Conservation (phyloP, 2,797 vertebrate genomes). For the Nyctibius grandis region DNA sequence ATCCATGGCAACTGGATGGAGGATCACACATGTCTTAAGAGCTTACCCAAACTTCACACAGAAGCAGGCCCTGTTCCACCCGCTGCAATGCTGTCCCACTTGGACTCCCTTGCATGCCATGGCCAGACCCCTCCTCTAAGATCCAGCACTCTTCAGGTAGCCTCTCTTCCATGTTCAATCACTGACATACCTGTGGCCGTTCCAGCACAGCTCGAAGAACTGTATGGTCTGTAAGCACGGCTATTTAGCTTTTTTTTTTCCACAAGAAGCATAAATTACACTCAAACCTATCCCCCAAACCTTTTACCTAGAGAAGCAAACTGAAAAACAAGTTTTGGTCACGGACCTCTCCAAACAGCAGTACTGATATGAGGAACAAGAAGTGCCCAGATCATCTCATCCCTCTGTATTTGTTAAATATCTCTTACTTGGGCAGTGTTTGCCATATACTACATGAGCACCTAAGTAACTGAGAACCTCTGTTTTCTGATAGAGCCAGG, state of each 20-base stretch:
- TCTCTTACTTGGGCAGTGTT: not conserved
- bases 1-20: not conserved
- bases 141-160: not conserved
- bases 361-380: not conserved
- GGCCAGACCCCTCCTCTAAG: not conserved
- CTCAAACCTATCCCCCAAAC: not conserved
- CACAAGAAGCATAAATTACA: not conserved
- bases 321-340: not conserved
- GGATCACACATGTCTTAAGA: not conserved
- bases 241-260: not conserved
- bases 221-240: not conserved
- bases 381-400: not conserved
- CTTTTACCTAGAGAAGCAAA: not conserved
- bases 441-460: not conserved
- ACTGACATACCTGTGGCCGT: not conserved
- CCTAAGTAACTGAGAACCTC: not conserved
- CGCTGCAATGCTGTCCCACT: accelerated
- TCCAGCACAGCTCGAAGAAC: not conserved
- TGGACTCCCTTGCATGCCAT: not conserved
- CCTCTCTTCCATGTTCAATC: not conserved
- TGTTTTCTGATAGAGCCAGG: not conserved
- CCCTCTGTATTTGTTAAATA: not conserved
- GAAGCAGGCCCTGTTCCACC: not conserved
- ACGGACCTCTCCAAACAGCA: not conserved
- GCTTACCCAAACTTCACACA: not conserved